Evolutionary conservation across 2,888 invertebrate genomes (phyloP), one percentile per base, ranked within the genome.

Genomic region (Lasioglossum malachurum): DNA sequence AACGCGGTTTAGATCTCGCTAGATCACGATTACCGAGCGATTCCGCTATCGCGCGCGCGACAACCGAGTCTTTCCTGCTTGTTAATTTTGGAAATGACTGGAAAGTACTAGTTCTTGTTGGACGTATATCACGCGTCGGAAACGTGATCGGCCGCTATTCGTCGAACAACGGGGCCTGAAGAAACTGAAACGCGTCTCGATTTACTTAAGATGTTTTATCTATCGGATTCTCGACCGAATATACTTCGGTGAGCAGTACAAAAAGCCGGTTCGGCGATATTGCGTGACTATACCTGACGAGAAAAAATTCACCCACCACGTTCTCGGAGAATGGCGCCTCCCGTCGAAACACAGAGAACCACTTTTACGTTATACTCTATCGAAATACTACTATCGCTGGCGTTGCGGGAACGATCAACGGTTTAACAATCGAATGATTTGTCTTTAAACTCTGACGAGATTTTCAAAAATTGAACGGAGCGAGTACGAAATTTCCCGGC

Each of bases 401-500:
- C 31, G 16, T 41, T 53, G 41, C 53, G 31, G 27, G 19, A 53
- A 31, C 2, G 19, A 57, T 12, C 38, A 67, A 38, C 67, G 0
- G 23, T 38, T 27, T 38, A 67, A 75, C n/a, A 60, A 31, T 69
- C 14, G 64, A 41, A 27, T n/a, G 8, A 38, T 27, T 1, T 31
- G 27, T 38, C 79, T 57, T 71, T 79, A 75, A 49, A 57, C 78
- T 82, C 80, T 35, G 31, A 23, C 27, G 53, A 74, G 77, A 76
- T 75, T 44, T 41, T 38, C 27, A 57, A 19, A 79, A 87, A 82
- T 73, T 71, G 16, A 19, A n/a, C 84, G 87, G 75, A 95, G 94
- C 94, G 87, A 86, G 89, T 95, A 95, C 95, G 93, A 95, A 95
- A 96, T 95, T 93, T 94, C 94, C 94, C 95, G 96, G 95, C 96